phyloP scores from a whole-genome alignment of 2,797 vertebrate genomes.

The Podargus strigoides region DNA sequence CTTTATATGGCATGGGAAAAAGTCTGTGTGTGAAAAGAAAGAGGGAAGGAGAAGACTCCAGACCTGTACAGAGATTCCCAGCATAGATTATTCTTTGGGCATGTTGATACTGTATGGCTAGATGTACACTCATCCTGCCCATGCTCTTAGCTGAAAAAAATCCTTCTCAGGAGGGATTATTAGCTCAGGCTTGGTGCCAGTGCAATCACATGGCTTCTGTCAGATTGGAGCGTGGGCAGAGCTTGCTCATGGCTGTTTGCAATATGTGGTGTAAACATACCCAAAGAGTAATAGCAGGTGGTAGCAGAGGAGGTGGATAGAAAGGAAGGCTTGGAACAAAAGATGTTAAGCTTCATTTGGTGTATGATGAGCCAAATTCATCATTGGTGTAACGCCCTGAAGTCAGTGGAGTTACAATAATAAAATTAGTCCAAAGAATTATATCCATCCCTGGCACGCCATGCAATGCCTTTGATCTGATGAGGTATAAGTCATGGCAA shows the following conservation, averaged over 20 bases:
- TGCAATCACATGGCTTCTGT: slow-evolving; percentile 51
- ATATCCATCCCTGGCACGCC: background rate
- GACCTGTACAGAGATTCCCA: background rate
- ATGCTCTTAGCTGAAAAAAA: slow-evolving; percentile 16
- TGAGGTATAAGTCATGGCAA: slow-evolving; percentile 32
- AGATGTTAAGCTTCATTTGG: slow-evolving; percentile 60
- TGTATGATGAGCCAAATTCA: slow-evolving; percentile 47
- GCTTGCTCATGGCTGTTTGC: slow-evolving; percentile 62
- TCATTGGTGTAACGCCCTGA: slow-evolving; percentile 30
- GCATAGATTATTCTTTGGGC: slow-evolving; percentile 17
- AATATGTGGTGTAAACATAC: slow-evolving; percentile 58
- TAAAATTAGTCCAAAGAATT: slow-evolving; percentile 45
- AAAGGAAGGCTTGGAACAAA: slow-evolving; percentile 53
- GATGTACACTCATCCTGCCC: background rate
- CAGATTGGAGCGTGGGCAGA: slow-evolving; percentile 59
- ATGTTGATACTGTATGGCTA: slow-evolving; percentile 1
- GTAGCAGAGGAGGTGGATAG: slow-evolving; percentile 54
- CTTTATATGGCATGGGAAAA: background rate
- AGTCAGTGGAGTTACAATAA: slow-evolving; percentile 46
- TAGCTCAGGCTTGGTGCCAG: slow-evolving; percentile 41
- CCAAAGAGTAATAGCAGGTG: slow-evolving; percentile 61
- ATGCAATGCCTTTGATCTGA: slow-evolving; percentile 36
- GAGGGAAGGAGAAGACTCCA: background rate
- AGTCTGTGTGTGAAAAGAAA: background rate
- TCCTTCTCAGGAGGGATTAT: slow-evolving; percentile 41